Evolutionary conservation across 2,888 invertebrate genomes (phyloP).

Genomic region (Acronicta aceris): DNA sequence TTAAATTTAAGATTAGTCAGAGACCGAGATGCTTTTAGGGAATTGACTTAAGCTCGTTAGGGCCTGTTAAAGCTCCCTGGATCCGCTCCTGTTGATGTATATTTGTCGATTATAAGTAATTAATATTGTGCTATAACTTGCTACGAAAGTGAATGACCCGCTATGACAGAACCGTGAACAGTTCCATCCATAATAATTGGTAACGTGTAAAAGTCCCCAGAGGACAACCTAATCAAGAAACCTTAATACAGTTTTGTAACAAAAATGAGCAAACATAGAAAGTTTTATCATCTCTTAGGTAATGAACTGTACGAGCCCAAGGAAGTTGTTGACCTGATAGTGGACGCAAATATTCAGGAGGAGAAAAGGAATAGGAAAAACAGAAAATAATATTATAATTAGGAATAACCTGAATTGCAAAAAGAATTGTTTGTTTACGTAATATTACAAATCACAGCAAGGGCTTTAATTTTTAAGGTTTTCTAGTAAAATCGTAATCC

Average conservation of each 20-base stretch:
- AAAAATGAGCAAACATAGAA: conserved; percentile 31
- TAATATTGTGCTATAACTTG: too few relatives aligned
- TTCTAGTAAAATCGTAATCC: too few relatives aligned
- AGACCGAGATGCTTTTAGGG: too few relatives aligned
- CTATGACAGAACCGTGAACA: conserved; percentile 5
- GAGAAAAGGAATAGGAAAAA: background rate
- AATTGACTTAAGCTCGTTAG: too few relatives aligned
- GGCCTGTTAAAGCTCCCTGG: too few relatives aligned
- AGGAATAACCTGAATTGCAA: too few relatives aligned
- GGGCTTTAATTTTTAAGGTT: too few relatives aligned
- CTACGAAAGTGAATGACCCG: conserved; percentile 31
- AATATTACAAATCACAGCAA: too few relatives aligned
- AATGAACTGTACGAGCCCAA: conserved; percentile 1
- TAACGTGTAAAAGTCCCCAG: conserved; percentile 9
- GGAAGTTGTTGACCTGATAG: conserved; percentile 31
- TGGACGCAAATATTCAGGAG: conserved; percentile 4
- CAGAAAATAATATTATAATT: conserved; percentile 1
- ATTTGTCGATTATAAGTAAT: too few relatives aligned
- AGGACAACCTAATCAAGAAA: conserved; percentile 18
- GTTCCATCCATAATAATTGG: conserved; percentile 31
- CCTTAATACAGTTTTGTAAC: conserved; percentile 26
- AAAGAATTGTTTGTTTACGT: too few relatives aligned
- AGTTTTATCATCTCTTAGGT: conserved; percentile 21
- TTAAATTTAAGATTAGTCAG: too few relatives aligned
- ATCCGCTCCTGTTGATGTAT: too few relatives aligned